Base-by-base conservation (phyloP, 1,140 invertebrate genomes). In the Zaprionus davidi region DNA sequence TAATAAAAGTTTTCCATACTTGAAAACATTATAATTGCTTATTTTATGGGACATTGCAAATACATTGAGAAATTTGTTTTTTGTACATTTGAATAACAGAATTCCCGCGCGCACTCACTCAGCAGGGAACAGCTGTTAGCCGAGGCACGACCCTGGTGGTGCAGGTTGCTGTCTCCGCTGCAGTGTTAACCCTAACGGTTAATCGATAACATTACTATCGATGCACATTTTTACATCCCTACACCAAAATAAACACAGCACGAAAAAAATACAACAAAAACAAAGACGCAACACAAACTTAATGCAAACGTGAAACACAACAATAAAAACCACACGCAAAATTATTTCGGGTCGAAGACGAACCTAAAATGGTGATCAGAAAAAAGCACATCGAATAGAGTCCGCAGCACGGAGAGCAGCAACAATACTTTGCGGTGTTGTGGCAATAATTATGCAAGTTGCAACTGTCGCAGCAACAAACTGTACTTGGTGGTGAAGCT, bases 371-470 rank as follows among this genome's bases (percentile, higher is more conserved):
- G 72, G 53, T 22, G 11, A 49, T 41, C 4, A 63, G 20, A 15
- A 56, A 46, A 71, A 59, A 17, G 41, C 26, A 41, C 17, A 17
- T 4, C 5, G 1, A 9, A 2, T 64, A 46, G 9, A 49, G 22
- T n/a, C 17, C 17, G 7, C 51, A 24, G 2, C 24, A 26, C 1
- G 26, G n/a, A 3, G 17, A 71, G 20, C 41, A 6, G 20, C 41
- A 4, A 20, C 22, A 51, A 36, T 20, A 34, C 12, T 13, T 46
- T 34, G n/a, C 26, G 51, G 60, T 58, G n/a, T 55, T 26, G 26
- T 69, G 65, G 73, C 78, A 85, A 88, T 90, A 90, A 88, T 90
- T 90, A 90, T 90, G 85, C 85, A 90, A 90, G 85, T 90, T 84
- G 81, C 84, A 76, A 78, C 64, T 46, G 65, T 60, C 57, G 66